Evolutionary conservation across 2,797 vertebrate species (phyloP).

Genomic region (Rhinophrynus dorsalis): DNA sequence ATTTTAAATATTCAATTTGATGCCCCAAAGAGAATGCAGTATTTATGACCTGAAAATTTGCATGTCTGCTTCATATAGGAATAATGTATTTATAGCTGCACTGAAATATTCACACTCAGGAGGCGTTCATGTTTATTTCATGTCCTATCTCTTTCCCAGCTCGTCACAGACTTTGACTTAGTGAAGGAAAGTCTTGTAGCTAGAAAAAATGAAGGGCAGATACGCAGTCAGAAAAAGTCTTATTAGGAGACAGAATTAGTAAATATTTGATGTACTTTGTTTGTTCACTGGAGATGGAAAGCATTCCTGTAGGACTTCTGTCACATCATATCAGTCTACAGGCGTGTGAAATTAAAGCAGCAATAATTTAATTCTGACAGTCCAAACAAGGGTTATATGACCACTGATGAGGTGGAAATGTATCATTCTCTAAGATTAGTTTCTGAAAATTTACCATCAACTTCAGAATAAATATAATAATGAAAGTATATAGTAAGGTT

Average conservation of each 20-base stretch:
- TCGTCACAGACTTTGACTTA: not conserved
- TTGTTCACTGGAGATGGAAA: slow-evolving; percentile 17
- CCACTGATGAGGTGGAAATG: too few relatives aligned
- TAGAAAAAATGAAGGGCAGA: slow-evolving; percentile 15
- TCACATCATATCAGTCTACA: slow-evolving; percentile 18
- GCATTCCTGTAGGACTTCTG: slow-evolving; percentile 16
- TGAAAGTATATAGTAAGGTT: too few relatives aligned
- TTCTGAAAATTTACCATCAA: too few relatives aligned
- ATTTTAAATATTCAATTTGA: slow-evolving; percentile 41
- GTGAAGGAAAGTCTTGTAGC: slow-evolving; percentile 1
- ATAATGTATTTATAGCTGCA: slow-evolving; percentile 19
- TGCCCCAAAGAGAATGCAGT: slow-evolving; percentile 32
- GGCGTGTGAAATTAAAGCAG: slow-evolving; percentile 23
- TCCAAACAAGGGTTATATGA: not conserved
- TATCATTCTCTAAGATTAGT: too few relatives aligned
- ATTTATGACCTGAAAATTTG: slow-evolving; percentile 39
- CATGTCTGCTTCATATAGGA: slow-evolving; percentile 37
- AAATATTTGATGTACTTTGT: slow-evolving; percentile 38
- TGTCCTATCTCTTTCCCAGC: not conserved
- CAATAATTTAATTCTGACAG: slow-evolving; percentile 4
- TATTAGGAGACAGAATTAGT: slow-evolving; percentile 11
- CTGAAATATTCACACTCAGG: slow-evolving; percentile 24
- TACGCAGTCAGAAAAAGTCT: not conserved
- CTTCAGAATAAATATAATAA: too few relatives aligned
- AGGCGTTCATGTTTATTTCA: slow-evolving; percentile 35